Conservation (phyloP, 2,888 invertebrate genomes). For the Cephus pygmeus region DNA sequence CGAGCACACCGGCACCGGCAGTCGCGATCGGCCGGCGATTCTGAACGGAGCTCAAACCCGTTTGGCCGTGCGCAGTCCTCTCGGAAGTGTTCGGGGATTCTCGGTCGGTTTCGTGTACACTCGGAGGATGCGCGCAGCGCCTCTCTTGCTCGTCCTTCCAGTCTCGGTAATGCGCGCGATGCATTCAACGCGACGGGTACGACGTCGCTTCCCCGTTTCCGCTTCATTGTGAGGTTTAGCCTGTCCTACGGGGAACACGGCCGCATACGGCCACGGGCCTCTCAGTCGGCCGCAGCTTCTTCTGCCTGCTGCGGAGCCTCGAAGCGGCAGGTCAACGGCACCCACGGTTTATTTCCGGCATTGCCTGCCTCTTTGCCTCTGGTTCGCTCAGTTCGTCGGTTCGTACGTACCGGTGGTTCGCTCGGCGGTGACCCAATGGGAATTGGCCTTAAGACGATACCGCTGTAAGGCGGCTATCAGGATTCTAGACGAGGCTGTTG, state of each 20-base stretch:
- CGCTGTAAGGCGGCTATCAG: background rate
- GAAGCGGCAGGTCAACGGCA: constrained; percentile 62
- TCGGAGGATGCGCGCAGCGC: constrained; percentile 39
- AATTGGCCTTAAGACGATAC: background rate
- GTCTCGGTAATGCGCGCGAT: constrained; percentile 22
- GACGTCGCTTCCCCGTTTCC: background rate
- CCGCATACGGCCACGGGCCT: constrained; percentile 47
- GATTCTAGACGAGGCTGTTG: background rate
- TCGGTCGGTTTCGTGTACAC: constrained; percentile 41
- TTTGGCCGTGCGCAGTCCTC: background rate
- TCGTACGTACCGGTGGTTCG: constrained; percentile 1
- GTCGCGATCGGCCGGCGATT: constrained; percentile 5
- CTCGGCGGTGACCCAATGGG: background rate
- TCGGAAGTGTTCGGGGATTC: constrained; percentile 19
- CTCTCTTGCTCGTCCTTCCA: constrained; percentile 18
- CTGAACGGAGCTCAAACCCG: constrained; percentile 4
- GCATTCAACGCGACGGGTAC: constrained; percentile 1
- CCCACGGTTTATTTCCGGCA: constrained; percentile 62
- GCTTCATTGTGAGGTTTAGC: constrained; percentile 23
- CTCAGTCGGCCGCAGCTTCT: constrained; percentile 41
- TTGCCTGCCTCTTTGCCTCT: constrained; percentile 42
- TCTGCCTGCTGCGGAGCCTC: constrained; percentile 39
- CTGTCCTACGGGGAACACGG: constrained; percentile 59
- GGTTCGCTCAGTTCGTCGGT: constrained; percentile 27
- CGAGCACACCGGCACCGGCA: constrained; percentile 43